Base-by-base conservation (phyloP, 1,140 invertebrate genomes). In the Brevipalpus yothersi region DNA sequence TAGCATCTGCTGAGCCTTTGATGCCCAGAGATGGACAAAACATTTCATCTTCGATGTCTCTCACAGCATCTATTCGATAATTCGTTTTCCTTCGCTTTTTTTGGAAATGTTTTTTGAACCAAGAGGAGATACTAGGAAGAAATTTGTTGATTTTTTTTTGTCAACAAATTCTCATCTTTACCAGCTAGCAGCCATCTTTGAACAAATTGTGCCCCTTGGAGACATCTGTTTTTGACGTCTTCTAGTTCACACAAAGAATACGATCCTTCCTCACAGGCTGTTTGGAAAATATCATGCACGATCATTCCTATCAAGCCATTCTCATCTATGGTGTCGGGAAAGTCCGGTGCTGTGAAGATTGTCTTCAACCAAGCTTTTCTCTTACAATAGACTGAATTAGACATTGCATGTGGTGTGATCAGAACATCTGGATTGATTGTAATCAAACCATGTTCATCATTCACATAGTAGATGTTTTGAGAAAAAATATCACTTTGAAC, bases 41-140 rank as follows among this genome's bases (percentile, higher is more conserved):
- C 56, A 94, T 76, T 70, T 86, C 92, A 70, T 95, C 90, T 74
- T 96, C 91, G 61, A 94, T 91, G 67, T 93, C 90, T 53, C 77
- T 67, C 51, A 95, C 77, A 51, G 49, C 9, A 17, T 19, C n/a
- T 2, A 51, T 4, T 51, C 17, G 8, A 8, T 31, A 31, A 31
- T 31, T n/a, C n/a, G n/a, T 31, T 5, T 5, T 31, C 31, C 31
- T 31, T 3, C 2, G 5, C 2, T 31, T 31, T 31, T 31, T 2
- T 2, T 31, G 31, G 5, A 31, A 31, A 31, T 31, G 31, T 31
- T 31, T 5, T 5, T 31, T 5, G 31, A 31, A 31, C 31, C 31
- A 31, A 5, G 31, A 31, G 5, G 5, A 31, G 31, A 87, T 79
- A 41, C 78, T 77, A 11, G 75, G 71, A 1, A 84, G 68, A 69